Evolutionary conservation across 37 sponge, comb jelly and placozoan species (phyloP), one percentile per base, ranked within the genome.

Genomic region (Diacarnus erythraeanus): DNA sequence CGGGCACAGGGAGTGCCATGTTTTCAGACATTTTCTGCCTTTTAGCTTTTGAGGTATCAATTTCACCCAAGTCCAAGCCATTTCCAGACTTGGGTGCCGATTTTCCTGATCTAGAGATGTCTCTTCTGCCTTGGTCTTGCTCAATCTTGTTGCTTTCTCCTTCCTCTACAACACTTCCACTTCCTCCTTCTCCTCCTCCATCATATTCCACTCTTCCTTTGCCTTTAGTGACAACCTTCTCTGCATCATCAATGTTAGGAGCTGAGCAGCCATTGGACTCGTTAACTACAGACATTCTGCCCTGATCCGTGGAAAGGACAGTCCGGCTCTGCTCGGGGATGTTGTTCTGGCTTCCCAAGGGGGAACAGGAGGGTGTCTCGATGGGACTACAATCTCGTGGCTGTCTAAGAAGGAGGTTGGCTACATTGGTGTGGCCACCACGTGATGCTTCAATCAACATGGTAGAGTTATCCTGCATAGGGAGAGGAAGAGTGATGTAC

Each of bases 401-500:
- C 61, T 93, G 90, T 10, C 78, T 36, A 36, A 93, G 72, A 23
- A 93, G 74, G 64, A 93, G 87, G 78, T 72, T 72, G 35, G 83
- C 94, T 3, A 93, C 87, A 18, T 30, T 77, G 3, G 86, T 75
- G 91, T 93, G 94, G 5, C 94, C 94, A 59, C 94, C 94, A 22
- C 82, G 71, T 41, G 94, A 68, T 1, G 94, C 90, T 59, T 93
- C 94, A 10, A 89, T 80, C 76, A 93, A 77, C 87, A 93, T 93
- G 40, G 90, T 89, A 27, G 94, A 89, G 69, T 78, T 78, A 37
- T 93, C 94, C 94, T 93, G 56, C 0, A 63, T 1, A 59, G 33
- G 25, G 67, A 0, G 27, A 30, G 60, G 26, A 59, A 10, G 17
- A 10, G 56, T 10, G 17, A 54, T 17, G 56, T n/a, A n/a, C n/a